Evolutionary conservation across 2,797 vertebrate species (phyloP).

Genomic region (Micrastur ruficollis): DNA sequence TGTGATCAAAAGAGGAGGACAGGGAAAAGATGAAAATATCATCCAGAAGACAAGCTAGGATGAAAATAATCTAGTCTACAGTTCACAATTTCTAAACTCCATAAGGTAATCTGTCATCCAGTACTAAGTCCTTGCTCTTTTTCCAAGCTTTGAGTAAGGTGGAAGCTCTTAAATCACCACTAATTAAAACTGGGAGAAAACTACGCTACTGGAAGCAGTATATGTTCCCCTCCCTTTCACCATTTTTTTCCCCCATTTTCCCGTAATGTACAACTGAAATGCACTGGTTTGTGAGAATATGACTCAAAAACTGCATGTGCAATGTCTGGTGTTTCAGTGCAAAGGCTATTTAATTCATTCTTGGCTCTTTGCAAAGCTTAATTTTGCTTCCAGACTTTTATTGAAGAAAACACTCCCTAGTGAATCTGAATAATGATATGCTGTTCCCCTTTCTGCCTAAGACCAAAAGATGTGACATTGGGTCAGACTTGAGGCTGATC

Average conservation of each 20-base stretch:
- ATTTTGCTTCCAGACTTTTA: neutral
- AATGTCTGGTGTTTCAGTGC: neutral
- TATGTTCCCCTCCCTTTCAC: neutral
- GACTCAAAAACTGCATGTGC: neutral
- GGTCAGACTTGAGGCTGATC: rapidly evolving
- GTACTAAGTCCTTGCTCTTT: neutral
- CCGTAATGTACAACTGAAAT: neutral
- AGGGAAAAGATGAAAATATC: neutral
- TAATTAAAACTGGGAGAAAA: neutral
- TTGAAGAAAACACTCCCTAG: neutral
- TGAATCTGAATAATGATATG: neutral
- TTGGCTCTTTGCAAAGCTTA: neutral
- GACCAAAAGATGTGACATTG: neutral
- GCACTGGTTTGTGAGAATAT: neutral
- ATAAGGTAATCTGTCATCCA: neutral
- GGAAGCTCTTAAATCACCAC: neutral
- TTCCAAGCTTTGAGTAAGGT: neutral
- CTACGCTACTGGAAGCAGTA: rapidly evolving
- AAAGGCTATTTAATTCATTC: neutral
- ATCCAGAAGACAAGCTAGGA: neutral
- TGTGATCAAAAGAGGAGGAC: neutral
- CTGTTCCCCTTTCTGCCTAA: neutral
- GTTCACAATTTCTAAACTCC: neutral
- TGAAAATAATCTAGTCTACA: neutral
- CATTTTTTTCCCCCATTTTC: rapidly evolving